These are phyloP conservation scores for Oligia strigilis DNA, from an alignment of 2,888 invertebrate genomes.

Conservation along the genomic window DNA sequence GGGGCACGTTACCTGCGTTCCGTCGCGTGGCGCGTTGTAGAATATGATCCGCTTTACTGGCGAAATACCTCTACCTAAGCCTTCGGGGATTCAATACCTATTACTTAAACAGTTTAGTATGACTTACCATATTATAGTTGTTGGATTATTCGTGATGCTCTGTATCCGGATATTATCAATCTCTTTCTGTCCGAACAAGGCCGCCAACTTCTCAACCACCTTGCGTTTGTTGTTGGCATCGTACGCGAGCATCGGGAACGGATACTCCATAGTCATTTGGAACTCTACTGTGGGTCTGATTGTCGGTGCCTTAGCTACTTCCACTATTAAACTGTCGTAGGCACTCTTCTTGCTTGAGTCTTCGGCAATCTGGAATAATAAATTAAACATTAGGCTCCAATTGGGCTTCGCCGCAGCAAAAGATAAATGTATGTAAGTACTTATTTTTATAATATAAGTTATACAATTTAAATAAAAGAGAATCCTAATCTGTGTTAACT, in stretches of 20 bases:
- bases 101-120: not conserved
- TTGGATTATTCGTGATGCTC: slow-evolving; percentile 92
- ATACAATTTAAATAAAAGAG: not conserved
- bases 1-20: too few relatives aligned
- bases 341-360: slow-evolving; percentile 94
- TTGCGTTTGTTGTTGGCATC: slow-evolving; percentile 94
- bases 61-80: not conserved
- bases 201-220: slow-evolving; percentile 95
- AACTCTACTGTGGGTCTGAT: slow-evolving; percentile 94
- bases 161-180: slow-evolving; percentile 94
- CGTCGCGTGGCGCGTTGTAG: too few relatives aligned
- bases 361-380: slow-evolving; percentile 91
- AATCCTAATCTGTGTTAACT: not conserved
- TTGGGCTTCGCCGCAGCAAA: not conserved
- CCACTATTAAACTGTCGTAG: slow-evolving; percentile 94
- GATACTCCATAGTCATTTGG: slow-evolving; percentile 94
- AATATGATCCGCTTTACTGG: not conserved
- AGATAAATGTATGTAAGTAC: not conserved
- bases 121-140: slow-evolving; percentile 92
- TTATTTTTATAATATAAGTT: not conserved
- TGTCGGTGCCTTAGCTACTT: slow-evolving; percentile 92
- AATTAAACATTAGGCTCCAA: not conserved
- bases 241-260: slow-evolving; percentile 92
- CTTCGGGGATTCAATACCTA: too few relatives aligned
- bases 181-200: slow-evolving; percentile 94